phyloP scores from a whole-genome alignment of 2,888 invertebrate species.

The Himalopsyche kuldschensis region DNA sequence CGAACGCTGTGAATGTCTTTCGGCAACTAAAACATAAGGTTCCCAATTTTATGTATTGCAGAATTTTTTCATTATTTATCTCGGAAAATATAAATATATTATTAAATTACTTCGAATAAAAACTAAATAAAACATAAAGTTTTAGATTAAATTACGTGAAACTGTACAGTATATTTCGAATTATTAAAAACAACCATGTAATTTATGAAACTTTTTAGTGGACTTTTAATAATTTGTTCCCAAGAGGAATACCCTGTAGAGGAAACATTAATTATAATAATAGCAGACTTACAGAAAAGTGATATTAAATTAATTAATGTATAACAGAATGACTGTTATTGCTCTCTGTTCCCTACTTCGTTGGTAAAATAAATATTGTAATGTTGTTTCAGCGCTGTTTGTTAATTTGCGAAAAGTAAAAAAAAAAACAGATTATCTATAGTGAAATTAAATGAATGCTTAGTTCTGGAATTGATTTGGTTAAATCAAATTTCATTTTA shows the following conservation, averaged over 20 bases:
- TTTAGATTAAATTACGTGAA: too few relatives aligned
- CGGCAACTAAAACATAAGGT: too few relatives aligned
- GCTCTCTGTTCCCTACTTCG: too few relatives aligned
- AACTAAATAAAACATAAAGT: too few relatives aligned
- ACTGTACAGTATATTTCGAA: too few relatives aligned
- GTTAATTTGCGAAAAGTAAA: background rate
- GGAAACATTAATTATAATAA: background rate
- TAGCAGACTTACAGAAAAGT: background rate
- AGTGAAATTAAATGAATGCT: background rate
- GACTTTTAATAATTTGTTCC: background rate
- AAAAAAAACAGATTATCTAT: background rate
- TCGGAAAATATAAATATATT: too few relatives aligned
- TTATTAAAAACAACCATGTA: background rate
- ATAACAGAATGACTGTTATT: too few relatives aligned
- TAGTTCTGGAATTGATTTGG: background rate
- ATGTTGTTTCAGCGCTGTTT: background rate
- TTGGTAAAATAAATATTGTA: background rate
- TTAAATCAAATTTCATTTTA: background rate
- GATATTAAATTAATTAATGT: too few relatives aligned
- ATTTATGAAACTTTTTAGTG: background rate
- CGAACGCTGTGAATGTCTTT: too few relatives aligned
- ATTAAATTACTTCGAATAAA: too few relatives aligned
- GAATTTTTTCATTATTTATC: too few relatives aligned
- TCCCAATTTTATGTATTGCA: too few relatives aligned
- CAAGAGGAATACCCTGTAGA: background rate